These are phyloP conservation scores for Herpetotheres cachinnans DNA, from an alignment of 2,113 vertebrate genomes.

Conservation along the genomic window DNA sequence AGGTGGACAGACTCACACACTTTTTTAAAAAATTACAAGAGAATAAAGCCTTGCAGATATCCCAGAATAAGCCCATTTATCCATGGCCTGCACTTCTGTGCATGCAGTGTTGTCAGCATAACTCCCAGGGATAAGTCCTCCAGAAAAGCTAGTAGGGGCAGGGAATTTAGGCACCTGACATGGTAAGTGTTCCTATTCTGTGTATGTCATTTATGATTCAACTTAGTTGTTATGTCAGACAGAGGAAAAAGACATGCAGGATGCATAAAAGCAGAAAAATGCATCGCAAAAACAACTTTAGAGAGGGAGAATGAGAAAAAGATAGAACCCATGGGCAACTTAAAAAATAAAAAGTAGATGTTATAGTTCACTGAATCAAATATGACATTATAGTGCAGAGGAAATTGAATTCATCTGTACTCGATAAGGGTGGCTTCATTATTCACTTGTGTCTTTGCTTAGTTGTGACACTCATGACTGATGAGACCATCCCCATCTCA, in stretches of 20 bases:
- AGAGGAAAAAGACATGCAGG: conserved; percentile 37
- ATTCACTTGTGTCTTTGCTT: conserved; percentile 67
- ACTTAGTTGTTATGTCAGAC: conserved; percentile 23
- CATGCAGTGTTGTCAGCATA: neutral
- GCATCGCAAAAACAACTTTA: conserved; percentile 43
- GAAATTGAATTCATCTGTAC: conserved; percentile 77
- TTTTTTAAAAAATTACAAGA: neutral
- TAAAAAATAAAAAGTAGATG: conserved; percentile 76
- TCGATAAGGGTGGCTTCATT: conserved; percentile 71
- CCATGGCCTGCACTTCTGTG: neutral
- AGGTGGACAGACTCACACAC: neutral
- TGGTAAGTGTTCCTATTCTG: conserved; percentile 20
- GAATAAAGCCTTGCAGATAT: neutral
- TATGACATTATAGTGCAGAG: conserved; percentile 71
- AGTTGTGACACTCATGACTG: conserved; percentile 65
- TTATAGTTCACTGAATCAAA: conserved; percentile 74
- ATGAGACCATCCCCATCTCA: conserved; percentile 71
- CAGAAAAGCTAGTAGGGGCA: neutral
- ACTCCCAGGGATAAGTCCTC: neutral
- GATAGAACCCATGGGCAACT: conserved; percentile 68
- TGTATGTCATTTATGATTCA: neutral
- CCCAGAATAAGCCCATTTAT: neutral
- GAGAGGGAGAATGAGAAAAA: conserved; percentile 48
- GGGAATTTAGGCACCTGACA: neutral
- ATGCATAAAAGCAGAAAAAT: conserved; percentile 66